Evolutionary conservation across 2,113 vertebrate species (phyloP), one percentile per base, ranked within the genome.

Genomic region (Caranx ignobilis): DNA sequence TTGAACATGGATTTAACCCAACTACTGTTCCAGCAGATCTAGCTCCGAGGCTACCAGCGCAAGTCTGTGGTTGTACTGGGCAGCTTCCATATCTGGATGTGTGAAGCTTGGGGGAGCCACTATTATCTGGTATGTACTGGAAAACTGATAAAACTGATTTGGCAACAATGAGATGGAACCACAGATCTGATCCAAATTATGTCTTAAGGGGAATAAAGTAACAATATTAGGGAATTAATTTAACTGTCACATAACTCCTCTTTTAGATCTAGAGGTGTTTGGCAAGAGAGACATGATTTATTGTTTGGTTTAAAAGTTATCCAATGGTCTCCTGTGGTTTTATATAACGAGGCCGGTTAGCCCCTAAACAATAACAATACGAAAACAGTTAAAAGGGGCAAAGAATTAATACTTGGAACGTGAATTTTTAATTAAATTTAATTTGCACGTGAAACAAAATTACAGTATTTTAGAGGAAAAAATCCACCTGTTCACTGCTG

Each of bases 1-100:
- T 77, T 65, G 50, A 88, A 77, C n/a, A 16, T 43, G 47, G 56
- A 26, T 57, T 63, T 67, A 61, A 69, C 56, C 64, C 37, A 47
- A 8, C 35, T 9, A 2, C n/a, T 48, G 72, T 41, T 57, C 19
- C 43, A 60, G 34, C 35, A 2, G 60, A 70, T 32, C 16, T 19
- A 26, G 52, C 35, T 79, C 11, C 0, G 21, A 34, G 31, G 32
- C 32, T 19, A 43, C 41, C 39, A 35, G 35, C 55, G 34, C 18
- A 62, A 18, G 43, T 35, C 45, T 39, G 69, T 37, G 16, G 45
- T 79, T 60, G 52, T 2, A 45, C 63, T 41, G n/a, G 26, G 18
- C 63, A 50, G 60, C 59, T 31, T 57, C 35, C 43, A 35, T 21
- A 19, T 57, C 8, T 43, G 35, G 15, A 11, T 19, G 45, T 31